Evolutionary conservation across 1,140 invertebrate genomes (phyloP).

Genomic region (Drosophila orena): DNA sequence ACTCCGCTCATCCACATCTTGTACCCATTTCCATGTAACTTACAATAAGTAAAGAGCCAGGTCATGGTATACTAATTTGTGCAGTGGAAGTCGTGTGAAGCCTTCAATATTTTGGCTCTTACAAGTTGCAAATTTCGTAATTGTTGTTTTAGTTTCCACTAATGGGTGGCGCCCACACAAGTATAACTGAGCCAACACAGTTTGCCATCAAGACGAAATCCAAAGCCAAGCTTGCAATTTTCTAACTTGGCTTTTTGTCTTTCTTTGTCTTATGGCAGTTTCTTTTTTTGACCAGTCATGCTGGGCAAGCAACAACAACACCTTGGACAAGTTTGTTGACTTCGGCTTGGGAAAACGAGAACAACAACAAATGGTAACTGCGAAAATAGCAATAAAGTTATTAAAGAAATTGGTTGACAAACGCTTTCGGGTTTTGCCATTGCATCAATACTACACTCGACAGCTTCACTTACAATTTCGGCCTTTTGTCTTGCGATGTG

Average conservation of each 20-base stretch:
- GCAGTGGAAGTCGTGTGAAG: conserved; percentile 26
- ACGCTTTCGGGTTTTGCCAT: conserved; percentile 49
- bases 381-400: conserved; percentile 44
- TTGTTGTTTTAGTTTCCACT: conserved; percentile 50
- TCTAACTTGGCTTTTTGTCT: conserved; percentile 49
- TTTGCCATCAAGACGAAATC: conserved; percentile 25
- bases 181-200: conserved; percentile 32
- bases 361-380: conserved; percentile 31
- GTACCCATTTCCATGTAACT: conserved; percentile 55
- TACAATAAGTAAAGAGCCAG: conserved; percentile 37
- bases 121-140: conserved; percentile 50
- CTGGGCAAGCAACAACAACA: conserved; percentile 34
- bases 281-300: conserved; percentile 67
- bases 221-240: conserved; percentile 57
- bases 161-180: conserved; percentile 44
- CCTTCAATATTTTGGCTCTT: conserved; percentile 43
- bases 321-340: conserved; percentile 79
- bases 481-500: conserved; percentile 64
- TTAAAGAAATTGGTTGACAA: conserved; percentile 77
- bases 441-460: conserved; percentile 66
- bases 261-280: conserved; percentile 36
- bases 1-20: conserved; percentile 18
- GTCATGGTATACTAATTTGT: conserved; percentile 50
- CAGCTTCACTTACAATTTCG: conserved; percentile 42
- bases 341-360: conserved; percentile 57